A percentile compares a stretch with the other conserved stretches of the same genome.
Conservation (phyloP, 2,888 invertebrate genomes). For the Heliconius ethilla region DNA sequence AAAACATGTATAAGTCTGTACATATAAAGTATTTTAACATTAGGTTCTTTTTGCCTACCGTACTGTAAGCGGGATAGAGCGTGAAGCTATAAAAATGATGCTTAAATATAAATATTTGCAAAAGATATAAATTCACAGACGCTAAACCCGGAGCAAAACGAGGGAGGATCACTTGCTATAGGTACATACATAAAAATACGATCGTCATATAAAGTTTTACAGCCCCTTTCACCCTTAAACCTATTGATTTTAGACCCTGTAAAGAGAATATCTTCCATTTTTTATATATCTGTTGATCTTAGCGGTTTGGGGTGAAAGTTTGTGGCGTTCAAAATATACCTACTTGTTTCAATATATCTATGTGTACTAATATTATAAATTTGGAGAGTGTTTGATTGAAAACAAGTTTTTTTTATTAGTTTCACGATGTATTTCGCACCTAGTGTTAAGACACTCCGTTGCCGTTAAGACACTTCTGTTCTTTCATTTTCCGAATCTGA, state of each 20-base stretch:
- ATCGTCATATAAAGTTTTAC: conserved; percentile 12
- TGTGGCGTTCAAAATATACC: not conserved
- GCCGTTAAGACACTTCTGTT: not conserved
- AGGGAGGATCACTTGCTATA: not conserved
- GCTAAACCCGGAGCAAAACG: not conserved
- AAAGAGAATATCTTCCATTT: conserved; percentile 15
- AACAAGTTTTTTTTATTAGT: not conserved
- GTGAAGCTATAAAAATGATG: not conserved
- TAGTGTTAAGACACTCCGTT: too few species aligned
- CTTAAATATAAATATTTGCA: not conserved
- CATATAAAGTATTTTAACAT: not conserved
- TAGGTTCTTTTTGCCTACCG: not conserved
- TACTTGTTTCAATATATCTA: not conserved
- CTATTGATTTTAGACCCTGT: conserved; percentile 12
- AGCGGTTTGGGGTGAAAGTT: not conserved
- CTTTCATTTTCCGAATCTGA: not conserved
- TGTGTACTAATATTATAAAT: not conserved
- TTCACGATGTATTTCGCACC: too few species aligned
- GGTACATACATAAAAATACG: conserved; percentile 10
- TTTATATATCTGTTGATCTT: conserved; percentile 3
- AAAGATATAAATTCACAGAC: not conserved
- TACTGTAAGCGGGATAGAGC: not conserved
- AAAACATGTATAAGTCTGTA: not conserved
- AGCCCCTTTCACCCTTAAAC: conserved; percentile 6
- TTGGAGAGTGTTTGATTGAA: not conserved